Conservation (phyloP, 2,888 invertebrate genomes). For the Limnephilus lunatus region DNA sequence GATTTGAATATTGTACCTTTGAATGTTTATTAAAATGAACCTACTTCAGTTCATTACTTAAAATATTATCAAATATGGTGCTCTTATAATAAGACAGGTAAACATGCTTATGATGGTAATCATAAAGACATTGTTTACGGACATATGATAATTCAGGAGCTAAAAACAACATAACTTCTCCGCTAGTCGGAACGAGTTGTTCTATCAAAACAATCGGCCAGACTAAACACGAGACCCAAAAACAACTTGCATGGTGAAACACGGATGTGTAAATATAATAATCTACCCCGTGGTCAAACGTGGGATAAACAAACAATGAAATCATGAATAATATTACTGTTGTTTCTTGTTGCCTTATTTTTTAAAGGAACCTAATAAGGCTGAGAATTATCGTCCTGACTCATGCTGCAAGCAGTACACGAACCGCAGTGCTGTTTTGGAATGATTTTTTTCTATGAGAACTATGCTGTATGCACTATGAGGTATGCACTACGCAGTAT, state of each 20-base stretch:
- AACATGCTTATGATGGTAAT: not conserved
- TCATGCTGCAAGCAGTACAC: too few relatives aligned
- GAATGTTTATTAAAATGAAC: too few relatives aligned
- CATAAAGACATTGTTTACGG: slow-evolving; percentile 28
- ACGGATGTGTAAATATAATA: not conserved
- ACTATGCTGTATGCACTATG: too few relatives aligned
- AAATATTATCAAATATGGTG: not conserved
- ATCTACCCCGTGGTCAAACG: not conserved
- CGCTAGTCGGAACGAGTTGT: not conserved
- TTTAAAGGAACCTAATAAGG: not conserved
- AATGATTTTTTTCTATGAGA: too few relatives aligned
- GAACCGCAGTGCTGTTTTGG: too few relatives aligned
- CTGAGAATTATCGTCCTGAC: too few relatives aligned
- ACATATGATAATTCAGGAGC: slow-evolving; percentile 12
- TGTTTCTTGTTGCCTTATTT: too few relatives aligned
- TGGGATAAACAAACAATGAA: not conserved
- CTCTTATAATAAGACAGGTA: not conserved
- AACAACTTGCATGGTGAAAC: slow-evolving; percentile 18
- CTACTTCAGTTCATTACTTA: not conserved
- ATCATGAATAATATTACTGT: not conserved
- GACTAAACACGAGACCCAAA: slow-evolving; percentile 41
- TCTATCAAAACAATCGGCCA: slow-evolving; percentile 49
- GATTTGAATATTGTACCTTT: too few relatives aligned
- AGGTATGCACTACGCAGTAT: too few relatives aligned
- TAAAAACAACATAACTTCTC: slow-evolving; percentile 40